Evolutionary conservation across 2,797 vertebrate genomes (phyloP).

Genomic region (Hypotaenidia okinawae): DNA sequence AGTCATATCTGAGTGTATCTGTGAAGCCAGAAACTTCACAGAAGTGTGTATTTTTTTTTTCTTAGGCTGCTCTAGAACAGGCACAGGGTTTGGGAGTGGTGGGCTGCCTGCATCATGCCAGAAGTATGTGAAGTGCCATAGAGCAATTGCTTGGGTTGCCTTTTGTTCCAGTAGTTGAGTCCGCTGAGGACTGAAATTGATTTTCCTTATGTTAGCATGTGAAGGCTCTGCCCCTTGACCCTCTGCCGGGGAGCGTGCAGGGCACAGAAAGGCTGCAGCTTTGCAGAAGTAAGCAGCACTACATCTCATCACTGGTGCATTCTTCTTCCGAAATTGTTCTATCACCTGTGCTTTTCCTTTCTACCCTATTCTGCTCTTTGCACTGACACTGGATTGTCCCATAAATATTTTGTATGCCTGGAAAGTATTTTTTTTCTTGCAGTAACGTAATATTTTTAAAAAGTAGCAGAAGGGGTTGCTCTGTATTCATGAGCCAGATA

Average conservation of each 20-base stretch:
- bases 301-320: conserved; percentile 24
- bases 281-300: conserved; percentile 57
- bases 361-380: background rate
- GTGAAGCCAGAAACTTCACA: background rate
- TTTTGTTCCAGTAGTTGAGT: conserved; percentile 63
- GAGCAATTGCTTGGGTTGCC: conserved; percentile 67
- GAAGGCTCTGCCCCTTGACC: conserved; percentile 58
- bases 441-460: background rate
- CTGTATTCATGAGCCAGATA: conserved; percentile 52
- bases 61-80: background rate
- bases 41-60: background rate
- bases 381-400: background rate
- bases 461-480: conserved; percentile 12
- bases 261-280: conserved; percentile 60
- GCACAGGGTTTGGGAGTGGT: background rate
- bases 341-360: conserved; percentile 48
- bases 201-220: conserved; percentile 72
- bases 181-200: conserved; percentile 76
- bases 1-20: background rate
- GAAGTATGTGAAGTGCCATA: conserved; percentile 43
- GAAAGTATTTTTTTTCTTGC: conserved; percentile 5
- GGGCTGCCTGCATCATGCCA: conserved; percentile 8
- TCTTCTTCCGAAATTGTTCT: conserved; percentile 62
- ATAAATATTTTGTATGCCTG: conserved; percentile 28
- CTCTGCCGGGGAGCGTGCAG: conserved; percentile 10